A percentile compares a stretch with the other conserved stretches of the same genome.
Conservation (phyloP, 2,888 invertebrate species). For the Eledona agricola region DNA sequence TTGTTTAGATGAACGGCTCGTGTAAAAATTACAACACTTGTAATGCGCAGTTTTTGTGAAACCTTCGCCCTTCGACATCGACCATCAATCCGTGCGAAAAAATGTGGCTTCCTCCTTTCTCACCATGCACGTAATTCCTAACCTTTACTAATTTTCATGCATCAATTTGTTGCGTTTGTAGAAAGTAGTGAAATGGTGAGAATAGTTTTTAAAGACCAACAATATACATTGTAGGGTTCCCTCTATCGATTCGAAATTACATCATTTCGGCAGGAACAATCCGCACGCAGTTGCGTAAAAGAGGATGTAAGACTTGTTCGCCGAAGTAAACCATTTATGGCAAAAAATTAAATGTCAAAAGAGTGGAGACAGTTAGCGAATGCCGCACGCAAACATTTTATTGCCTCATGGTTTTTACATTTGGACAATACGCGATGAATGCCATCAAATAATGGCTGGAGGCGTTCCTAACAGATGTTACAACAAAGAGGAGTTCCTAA, state of each 20-base stretch:
- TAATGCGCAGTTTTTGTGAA: conserved; percentile 16
- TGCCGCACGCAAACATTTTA: conserved; percentile 9
- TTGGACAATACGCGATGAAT: conserved; percentile 12
- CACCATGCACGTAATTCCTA: conserved; percentile 14
- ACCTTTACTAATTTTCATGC: conserved; percentile 24
- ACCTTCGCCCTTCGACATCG: background rate
- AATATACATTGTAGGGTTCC: conserved; percentile 12
- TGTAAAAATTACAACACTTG: too few species aligned
- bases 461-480: conserved; percentile 8
- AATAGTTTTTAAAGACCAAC: conserved; percentile 18
- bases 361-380: conserved; percentile 4
- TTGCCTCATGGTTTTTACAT: conserved; percentile 5
- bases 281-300: too few species aligned
- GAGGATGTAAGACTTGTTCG: too few species aligned
- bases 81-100: conserved; percentile 18
- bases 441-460: conserved; percentile 1
- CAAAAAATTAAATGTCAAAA: background rate
- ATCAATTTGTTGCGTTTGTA: conserved; percentile 28
- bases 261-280: conserved; percentile 2
- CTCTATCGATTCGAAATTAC: conserved; percentile 24
- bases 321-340: too few species aligned
- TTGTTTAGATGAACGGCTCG: conserved; percentile 25
- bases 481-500: conserved; percentile 8
- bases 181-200: conserved; percentile 34
- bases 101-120: conserved; percentile 25